Base-by-base conservation (phyloP, 2,113 vertebrate species). In the Opisthocomus hoazin region DNA sequence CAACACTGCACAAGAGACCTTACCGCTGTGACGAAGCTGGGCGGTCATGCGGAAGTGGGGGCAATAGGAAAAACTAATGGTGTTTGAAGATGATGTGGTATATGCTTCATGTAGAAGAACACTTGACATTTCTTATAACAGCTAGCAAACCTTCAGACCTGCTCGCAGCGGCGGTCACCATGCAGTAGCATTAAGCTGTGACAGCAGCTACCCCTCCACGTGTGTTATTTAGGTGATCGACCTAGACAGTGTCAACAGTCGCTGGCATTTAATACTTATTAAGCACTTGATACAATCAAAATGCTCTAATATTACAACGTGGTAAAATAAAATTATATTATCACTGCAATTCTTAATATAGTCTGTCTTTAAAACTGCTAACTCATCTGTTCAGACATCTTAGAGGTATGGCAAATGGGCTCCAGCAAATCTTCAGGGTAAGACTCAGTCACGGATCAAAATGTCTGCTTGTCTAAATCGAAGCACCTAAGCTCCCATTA, bases 11-110 rank as follows among this genome's bases (percentile, higher is more conserved):
- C 69, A 78, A 53, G 22, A 43, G 27, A 81, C 17, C 37, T 78
- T n/a, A 24, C 7, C 19, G 10, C 22, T 3, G 3, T 0, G 0
- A 18, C 16, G 48, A 81, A 69, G 17, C 37, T 65, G 21, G 13
- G 19, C 24, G 57, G 20, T 26, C 4, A 1, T 16, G 30, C 37
- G 19, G 34, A 60, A 87, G 15, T 46, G 34, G 16, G 34, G 20
- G 12, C 27, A 66, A 46, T 1, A 63, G 36, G 39, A n/a, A 43
- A 91, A 80, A 57, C 5, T 23, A 32, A 24, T 21, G 60, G 6
- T 39, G 30, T 63, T 64, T 60, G 43, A 60, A 50, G 19, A 53
- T 82, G 48, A 41, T 24, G 18, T 36, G 12, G 45, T 50, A 81
- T 50, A 87, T 37, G 21, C 5, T 75, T 56, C 5, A 4, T 8